These are phyloP conservation scores for Myiopsitta monachus DNA, from an alignment of 2,113 vertebrate species.

Conservation along the genomic window DNA sequence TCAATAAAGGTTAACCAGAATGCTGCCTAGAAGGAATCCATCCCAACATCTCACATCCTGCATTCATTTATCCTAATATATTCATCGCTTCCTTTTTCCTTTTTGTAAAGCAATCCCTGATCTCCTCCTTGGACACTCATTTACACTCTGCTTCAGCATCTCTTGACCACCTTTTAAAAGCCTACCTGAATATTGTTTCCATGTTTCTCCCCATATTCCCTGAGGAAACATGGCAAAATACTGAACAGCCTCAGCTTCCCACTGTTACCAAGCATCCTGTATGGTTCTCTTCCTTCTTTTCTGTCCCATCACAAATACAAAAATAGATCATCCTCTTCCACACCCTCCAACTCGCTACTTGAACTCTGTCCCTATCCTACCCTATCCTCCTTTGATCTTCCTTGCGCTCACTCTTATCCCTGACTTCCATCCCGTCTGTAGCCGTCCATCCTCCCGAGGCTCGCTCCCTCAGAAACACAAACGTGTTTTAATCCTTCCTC, in stretches of 20 bases:
- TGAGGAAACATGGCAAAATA: neutral
- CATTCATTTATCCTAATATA: neutral
- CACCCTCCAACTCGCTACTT: neutral
- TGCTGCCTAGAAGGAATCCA: neutral
- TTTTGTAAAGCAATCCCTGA: neutral
- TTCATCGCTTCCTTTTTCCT: neutral
- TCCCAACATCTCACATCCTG: neutral
- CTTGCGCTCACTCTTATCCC: neutral
- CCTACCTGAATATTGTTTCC: neutral
- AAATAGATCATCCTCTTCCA: neutral
- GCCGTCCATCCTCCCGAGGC: neutral
- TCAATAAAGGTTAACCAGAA: neutral
- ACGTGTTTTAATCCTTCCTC: neutral
- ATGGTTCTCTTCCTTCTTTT: neutral
- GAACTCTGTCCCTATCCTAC: neutral
- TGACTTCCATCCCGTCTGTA: neutral
- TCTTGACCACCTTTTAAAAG: neutral
- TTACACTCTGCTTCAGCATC: neutral
- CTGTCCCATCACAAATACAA: neutral
- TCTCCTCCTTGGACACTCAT: neutral
- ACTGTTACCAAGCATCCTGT: neutral
- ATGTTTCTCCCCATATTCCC: neutral
- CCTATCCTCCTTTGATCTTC: neutral
- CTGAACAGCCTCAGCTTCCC: neutral
- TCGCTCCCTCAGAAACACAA: neutral